Conservation (phyloP, 2,797 vertebrate genomes). For the Steatocranus sp. region DNA sequence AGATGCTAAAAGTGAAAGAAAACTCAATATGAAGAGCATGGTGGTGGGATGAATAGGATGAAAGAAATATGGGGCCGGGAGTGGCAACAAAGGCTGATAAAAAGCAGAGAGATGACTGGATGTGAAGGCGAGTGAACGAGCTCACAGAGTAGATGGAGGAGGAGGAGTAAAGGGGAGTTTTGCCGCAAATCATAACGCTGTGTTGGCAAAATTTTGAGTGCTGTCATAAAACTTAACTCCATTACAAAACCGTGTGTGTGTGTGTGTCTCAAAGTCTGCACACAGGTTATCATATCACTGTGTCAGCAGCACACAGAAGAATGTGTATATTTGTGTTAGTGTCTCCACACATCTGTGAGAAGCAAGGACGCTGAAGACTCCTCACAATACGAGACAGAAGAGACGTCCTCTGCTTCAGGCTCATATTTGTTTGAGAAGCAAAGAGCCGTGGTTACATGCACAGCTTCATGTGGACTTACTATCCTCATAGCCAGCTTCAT, state of each 20-base stretch:
- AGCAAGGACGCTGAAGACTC: not conserved
- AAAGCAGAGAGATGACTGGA: conserved; percentile 22
- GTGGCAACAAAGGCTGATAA: conserved; percentile 15
- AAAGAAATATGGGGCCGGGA: not conserved
- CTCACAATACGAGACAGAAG: not conserved
- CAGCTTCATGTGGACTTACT: not conserved
- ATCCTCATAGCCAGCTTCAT: not conserved
- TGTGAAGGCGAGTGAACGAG: not conserved
- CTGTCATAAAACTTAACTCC: conserved; percentile 53
- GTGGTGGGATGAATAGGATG: not conserved
- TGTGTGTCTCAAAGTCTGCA: conserved; percentile 10
- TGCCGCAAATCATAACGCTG: conserved; percentile 25
- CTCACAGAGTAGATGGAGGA: not conserved
- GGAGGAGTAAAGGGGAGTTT: not conserved
- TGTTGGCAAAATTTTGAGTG: conserved; percentile 55
- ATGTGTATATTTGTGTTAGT: not conserved
- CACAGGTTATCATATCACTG: conserved; percentile 48
- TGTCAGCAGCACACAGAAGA: conserved; percentile 45
- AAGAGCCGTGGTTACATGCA: not conserved
- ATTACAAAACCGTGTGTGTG: conserved; percentile 9
- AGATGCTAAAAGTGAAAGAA: not conserved
- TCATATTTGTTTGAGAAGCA: not conserved
- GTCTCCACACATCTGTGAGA: not conserved
- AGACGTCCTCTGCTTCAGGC: not conserved
- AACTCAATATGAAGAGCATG: not conserved